Evolutionary conservation across 2,797 vertebrate genomes (phyloP).

Genomic region (Clarias platycephalus): DNA sequence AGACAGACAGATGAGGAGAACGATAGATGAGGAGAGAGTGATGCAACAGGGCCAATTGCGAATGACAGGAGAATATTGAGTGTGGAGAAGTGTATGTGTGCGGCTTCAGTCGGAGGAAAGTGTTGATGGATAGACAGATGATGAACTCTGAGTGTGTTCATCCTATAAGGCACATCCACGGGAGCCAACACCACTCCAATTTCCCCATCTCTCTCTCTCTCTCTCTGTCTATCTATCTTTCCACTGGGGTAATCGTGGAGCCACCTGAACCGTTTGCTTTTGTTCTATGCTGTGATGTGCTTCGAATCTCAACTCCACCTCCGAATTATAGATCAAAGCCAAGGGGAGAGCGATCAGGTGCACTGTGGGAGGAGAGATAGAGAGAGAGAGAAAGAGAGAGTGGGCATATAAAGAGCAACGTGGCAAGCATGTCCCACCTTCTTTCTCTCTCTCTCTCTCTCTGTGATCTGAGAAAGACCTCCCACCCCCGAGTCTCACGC

Average conservation of each 20-base stretch:
- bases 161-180: slow-evolving; percentile 36
- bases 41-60: background rate
- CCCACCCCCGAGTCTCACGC: background rate
- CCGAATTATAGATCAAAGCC: slow-evolving; percentile 51
- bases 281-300: slow-evolving; percentile 37
- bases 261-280: slow-evolving; percentile 40
- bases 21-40: background rate
- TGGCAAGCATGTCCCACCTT: background rate
- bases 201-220: slow-evolving; percentile 22
- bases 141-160: slow-evolving; percentile 37
- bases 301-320: slow-evolving; percentile 38
- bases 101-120: background rate
- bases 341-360: slow-evolving; percentile 39
- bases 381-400: background rate
- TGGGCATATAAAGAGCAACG: background rate
- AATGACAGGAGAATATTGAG: background rate
- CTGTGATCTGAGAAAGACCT: background rate
- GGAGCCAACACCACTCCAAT: slow-evolving; percentile 17
- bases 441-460: background rate
- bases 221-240: slow-evolving; percentile 27
- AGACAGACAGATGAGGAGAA: background rate
- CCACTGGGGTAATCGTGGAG: slow-evolving; percentile 14
- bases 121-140: slow-evolving; percentile 19
- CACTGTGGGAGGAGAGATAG: slow-evolving; percentile 5
- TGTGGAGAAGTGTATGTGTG: slow-evolving; percentile 21